These are phyloP conservation scores for Zaprionus bogoriensis DNA, from an alignment of 2,888 invertebrate species.

Conservation along the genomic window DNA sequence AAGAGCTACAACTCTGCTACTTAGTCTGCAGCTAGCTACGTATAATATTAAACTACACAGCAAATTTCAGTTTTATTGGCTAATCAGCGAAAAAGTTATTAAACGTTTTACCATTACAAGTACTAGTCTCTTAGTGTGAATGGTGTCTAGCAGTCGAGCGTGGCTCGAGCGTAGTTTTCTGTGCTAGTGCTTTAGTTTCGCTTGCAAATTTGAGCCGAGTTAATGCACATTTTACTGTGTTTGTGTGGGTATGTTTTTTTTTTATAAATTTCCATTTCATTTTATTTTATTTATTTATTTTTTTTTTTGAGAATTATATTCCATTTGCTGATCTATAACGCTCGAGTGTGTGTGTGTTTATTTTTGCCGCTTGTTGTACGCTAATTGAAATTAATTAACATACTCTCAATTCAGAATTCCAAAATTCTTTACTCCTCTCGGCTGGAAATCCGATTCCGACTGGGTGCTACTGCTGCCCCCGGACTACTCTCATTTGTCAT, in stretches of 20 bases:
- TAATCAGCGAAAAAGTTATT: no score
- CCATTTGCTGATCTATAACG: conserved; percentile 18
- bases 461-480: conserved; percentile 2
- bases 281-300: conserved; percentile 18
- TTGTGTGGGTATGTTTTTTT: conserved; percentile 7
- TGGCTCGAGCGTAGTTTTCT: no score
- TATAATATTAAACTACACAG: no score
- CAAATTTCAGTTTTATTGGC: no score
- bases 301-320: conserved; percentile 23
- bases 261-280: conserved; percentile 47
- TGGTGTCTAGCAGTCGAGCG: no score
- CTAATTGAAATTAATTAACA: conserved; percentile 79
- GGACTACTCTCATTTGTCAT: conserved; percentile 56
- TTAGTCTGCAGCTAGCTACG: no score
- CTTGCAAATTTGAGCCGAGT: conserved; percentile 1
- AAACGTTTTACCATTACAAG: no score
- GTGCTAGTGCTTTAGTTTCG: no score
- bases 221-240: neutral
- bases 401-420: conserved; percentile 31
- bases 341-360: conserved; percentile 19
- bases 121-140: no score
- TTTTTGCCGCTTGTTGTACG: conserved; percentile 50
- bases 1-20: no score
- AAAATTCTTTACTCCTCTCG: conserved; percentile 5
- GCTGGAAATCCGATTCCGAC: conserved; percentile 43